Evolutionary conservation across 2,797 vertebrate genomes (phyloP).

Genomic region (Catostomus latipinnis): DNA sequence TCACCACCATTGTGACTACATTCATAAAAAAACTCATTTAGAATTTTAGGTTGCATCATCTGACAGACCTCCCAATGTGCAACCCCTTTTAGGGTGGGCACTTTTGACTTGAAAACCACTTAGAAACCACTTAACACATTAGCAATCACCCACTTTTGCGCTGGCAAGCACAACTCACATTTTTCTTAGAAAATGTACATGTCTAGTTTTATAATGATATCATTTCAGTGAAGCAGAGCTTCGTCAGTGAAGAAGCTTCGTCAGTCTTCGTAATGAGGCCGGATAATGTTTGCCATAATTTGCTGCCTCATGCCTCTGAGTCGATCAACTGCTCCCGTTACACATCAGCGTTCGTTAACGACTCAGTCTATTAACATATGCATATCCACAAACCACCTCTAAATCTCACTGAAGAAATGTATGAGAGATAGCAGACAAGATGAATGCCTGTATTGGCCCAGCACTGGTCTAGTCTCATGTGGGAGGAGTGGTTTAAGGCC

Average conservation of each 20-base stretch:
- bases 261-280: constrained; percentile 20
- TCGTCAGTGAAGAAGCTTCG: not conserved
- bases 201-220: not conserved
- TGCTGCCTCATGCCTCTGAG: not conserved
- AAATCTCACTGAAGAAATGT: constrained; percentile 36
- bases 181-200: too few relatives aligned
- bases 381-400: constrained; percentile 34
- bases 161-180: not conserved
- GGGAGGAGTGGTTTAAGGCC: constrained; percentile 27
- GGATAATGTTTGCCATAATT: constrained; percentile 4
- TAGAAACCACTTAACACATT: too few relatives aligned
- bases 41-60: too few relatives aligned
- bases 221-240: not conserved
- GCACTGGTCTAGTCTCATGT: not conserved
- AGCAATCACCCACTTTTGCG: too few relatives aligned
- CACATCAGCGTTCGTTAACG: constrained; percentile 18
- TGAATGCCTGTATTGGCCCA: not conserved
- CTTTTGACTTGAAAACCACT: too few relatives aligned
- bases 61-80: too few relatives aligned
- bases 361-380: constrained; percentile 42
- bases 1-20: too few relatives aligned
- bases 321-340: not conserved
- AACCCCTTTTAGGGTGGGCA: too few relatives aligned
- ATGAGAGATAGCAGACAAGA: constrained; percentile 22
- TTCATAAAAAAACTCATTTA: too few relatives aligned